Percentiles rank a stretch among this genome's conserved stretches.
These are phyloP conservation scores for Coelopa pilipes DNA, from an alignment of 2,888 invertebrate genomes.

Conservation along the genomic window DNA sequence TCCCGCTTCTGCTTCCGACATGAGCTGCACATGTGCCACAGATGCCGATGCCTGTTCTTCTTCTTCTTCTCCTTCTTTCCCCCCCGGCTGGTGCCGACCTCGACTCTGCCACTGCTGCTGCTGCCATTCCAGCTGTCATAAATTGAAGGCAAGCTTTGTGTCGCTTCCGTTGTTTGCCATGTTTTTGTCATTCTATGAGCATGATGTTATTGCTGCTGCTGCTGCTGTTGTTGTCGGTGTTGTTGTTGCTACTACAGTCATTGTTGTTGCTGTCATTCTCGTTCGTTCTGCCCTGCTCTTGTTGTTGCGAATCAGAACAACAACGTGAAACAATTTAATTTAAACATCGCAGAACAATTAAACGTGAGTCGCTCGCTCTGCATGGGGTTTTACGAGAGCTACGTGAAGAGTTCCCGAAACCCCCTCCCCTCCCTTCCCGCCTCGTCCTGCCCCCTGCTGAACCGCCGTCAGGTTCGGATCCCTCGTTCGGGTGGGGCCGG, in stretches of 20 bases:
- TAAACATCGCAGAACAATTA: constrained; percentile 42
- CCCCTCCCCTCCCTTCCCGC: not conserved
- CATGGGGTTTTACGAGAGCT: constrained; percentile 33
- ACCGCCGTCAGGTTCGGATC: too few species aligned
- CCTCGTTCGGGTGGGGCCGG: too few species aligned
- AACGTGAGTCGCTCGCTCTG: constrained; percentile 41
- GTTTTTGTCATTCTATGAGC: too few species aligned
- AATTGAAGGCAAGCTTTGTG: constrained; percentile 44
- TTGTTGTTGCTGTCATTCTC: not conserved
- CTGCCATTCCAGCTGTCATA: constrained; percentile 46
- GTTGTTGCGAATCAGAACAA: constrained; percentile 32
- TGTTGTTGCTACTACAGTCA: not conserved
- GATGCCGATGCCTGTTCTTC: constrained; percentile 17
- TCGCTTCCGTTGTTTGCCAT: constrained; percentile 19
- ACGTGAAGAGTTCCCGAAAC: constrained; percentile 24
- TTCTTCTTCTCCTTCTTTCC: constrained; percentile 7
- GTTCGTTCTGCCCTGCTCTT: too few species aligned
- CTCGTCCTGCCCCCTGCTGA: too few species aligned
- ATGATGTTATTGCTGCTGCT: not conserved
- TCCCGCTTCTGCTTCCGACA: constrained; percentile 25
- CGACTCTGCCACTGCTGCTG: constrained; percentile 3
- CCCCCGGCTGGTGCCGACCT: not conserved
- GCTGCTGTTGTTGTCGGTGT: not conserved
- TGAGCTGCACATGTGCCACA: constrained; percentile 35
- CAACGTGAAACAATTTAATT: constrained; percentile 45